phyloP scores from a whole-genome alignment of 2,888 invertebrate species.

The Phyllotreta cruciferae region DNA sequence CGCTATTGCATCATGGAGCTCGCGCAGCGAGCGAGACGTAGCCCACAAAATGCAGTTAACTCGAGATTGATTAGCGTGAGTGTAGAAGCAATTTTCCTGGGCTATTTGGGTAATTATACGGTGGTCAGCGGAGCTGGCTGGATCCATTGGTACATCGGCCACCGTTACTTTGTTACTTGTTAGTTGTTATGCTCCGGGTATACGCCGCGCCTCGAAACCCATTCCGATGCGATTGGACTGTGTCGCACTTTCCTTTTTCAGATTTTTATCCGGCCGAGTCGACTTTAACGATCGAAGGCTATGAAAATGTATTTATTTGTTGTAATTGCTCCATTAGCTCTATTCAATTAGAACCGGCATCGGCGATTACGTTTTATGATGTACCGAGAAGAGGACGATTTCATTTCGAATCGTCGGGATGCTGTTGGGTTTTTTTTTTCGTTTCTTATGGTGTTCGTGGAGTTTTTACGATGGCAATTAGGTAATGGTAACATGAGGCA shows the following conservation, averaged over 20 bases:
- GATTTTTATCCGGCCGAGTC: constrained; percentile 23
- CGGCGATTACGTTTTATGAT: constrained; percentile 23
- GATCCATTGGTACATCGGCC: constrained; percentile 42
- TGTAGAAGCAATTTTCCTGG: neutral
- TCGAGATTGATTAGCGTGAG: too few species aligned
- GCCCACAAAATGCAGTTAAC: too few species aligned
- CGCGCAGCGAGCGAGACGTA: too few species aligned
- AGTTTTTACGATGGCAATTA: too few species aligned
- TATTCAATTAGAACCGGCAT: constrained; percentile 23
- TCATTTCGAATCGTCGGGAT: neutral
- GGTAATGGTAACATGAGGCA: too few species aligned
- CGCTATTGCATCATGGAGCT: too few species aligned
- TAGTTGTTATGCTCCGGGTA: constrained; percentile 10
- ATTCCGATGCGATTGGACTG: constrained; percentile 33
- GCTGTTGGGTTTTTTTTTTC: constrained; percentile 1
- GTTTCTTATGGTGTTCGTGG: neutral
- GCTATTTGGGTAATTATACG: constrained; percentile 49
- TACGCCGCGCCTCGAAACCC: constrained; percentile 35
- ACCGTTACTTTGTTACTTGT: constrained; percentile 33
- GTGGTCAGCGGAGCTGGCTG: constrained; percentile 43
- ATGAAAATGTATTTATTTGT: constrained; percentile 32
- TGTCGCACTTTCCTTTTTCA: constrained; percentile 32
- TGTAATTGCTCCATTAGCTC: constrained; percentile 36
- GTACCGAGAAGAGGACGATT: neutral
- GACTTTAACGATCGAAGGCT: constrained; percentile 30